phyloP scores from a whole-genome alignment of 2,113 vertebrate species.

The Oxyruncus cristatus region DNA sequence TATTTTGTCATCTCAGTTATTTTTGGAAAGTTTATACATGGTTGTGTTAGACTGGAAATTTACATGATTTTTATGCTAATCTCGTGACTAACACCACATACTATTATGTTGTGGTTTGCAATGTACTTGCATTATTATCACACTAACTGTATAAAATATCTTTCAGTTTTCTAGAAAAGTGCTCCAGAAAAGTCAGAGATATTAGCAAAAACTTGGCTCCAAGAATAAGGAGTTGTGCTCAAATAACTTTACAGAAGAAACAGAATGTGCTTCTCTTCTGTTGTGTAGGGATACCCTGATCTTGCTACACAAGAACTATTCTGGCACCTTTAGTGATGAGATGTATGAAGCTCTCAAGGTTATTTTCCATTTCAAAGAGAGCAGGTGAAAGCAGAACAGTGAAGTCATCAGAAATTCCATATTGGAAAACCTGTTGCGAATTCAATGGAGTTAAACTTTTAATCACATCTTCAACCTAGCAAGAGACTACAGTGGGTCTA shows the following conservation, averaged over 20 bases:
- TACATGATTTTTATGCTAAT: neutral
- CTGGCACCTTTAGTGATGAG: neutral
- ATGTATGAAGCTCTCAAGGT: neutral
- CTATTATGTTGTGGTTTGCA: neutral
- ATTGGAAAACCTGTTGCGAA: neutral
- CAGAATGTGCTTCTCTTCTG: neutral
- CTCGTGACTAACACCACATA: neutral
- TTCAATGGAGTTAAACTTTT: neutral
- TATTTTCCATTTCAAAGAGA: neutral
- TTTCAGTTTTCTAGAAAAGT: neutral
- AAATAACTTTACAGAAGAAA: neutral
- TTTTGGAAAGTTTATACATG: neutral
- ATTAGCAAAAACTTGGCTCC: neutral
- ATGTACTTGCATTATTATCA: neutral
- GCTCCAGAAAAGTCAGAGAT: neutral
- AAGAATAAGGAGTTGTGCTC: neutral
- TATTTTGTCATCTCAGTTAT: neutral
- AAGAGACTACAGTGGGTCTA: neutral
- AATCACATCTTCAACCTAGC: neutral
- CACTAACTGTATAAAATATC: neutral
- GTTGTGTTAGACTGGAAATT: neutral
- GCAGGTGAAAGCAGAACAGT: neutral
- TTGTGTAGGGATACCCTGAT: neutral
- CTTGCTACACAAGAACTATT: neutral
- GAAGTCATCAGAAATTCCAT: neutral